Evolutionary conservation across 2,888 invertebrate genomes (phyloP).

Genomic region (Therioaphis trifolii): DNA sequence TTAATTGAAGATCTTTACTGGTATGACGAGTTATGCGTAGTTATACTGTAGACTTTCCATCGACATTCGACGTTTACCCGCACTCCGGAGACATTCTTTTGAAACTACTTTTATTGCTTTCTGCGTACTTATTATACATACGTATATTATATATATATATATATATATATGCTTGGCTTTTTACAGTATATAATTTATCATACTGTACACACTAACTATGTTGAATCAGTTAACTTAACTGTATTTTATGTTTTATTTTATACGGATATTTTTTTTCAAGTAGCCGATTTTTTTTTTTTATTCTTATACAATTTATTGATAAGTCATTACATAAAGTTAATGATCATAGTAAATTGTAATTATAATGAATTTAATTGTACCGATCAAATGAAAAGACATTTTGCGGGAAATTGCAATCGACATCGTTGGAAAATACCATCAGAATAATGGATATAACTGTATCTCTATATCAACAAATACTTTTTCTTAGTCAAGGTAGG

Average conservation of each 20-base stretch:
- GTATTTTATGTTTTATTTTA: too few relatives aligned
- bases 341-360: background rate
- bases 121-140: background rate
- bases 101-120: conserved; percentile 12
- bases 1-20: conserved; percentile 11
- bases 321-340: too few relatives aligned
- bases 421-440: conserved; percentile 11
- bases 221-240: too few relatives aligned
- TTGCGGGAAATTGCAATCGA: background rate
- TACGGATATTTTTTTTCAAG: too few relatives aligned
- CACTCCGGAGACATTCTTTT: conserved; percentile 36
- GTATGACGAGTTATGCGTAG: background rate
- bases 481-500: too few relatives aligned
- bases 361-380: background rate
- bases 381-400: background rate
- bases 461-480: too few relatives aligned
- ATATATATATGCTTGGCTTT: too few relatives aligned
- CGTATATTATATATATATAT: too few relatives aligned
- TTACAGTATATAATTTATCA: too few relatives aligned
- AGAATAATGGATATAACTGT: background rate
- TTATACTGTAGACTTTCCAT: background rate
- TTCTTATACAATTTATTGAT: background rate
- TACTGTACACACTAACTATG: too few relatives aligned
- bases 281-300: too few relatives aligned
- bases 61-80: background rate